phyloP scores from a whole-genome alignment of 1,140 invertebrate genomes.

The Idris sp. region DNA sequence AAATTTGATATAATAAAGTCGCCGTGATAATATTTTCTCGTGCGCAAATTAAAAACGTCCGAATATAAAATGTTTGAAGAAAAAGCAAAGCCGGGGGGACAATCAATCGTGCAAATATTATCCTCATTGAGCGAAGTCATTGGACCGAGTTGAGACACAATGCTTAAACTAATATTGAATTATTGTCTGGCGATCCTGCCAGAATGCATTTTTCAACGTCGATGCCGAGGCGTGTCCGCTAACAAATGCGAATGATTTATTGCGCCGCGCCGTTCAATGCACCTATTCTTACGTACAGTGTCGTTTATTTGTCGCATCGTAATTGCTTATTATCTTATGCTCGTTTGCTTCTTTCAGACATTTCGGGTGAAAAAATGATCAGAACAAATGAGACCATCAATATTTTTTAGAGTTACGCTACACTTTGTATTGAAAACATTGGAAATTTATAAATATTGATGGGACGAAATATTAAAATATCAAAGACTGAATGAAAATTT shows the following conservation, averaged over 20 bases:
- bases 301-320: slow-evolving; percentile 49
- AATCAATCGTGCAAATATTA: slow-evolving; percentile 71
- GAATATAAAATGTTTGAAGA: slow-evolving; percentile 50
- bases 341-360: no score
- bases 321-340: slow-evolving; percentile 52
- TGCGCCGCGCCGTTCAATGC: slow-evolving; percentile 53
- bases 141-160: slow-evolving; percentile 52
- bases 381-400: no score
- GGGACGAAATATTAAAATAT: no score
- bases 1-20: not conserved
- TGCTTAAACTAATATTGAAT: slow-evolving; percentile 76
- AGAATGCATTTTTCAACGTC: slow-evolving; percentile 60
- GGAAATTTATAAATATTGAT: no score
- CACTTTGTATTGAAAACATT: no score
- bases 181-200: slow-evolving; percentile 72
- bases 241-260: slow-evolving; percentile 67
- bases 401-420: no score
- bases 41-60: slow-evolving; percentile 32
- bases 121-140: slow-evolving; percentile 42
- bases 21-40: slow-evolving; percentile 33
- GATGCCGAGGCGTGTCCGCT: slow-evolving; percentile 55
- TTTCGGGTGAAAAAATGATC: no score
- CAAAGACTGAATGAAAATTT: no score
- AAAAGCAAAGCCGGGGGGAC: slow-evolving; percentile 61
- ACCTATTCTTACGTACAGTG: slow-evolving; percentile 54